Conservation (phyloP, 2,888 invertebrate genomes). For the Cecidostiba fungosa region DNA sequence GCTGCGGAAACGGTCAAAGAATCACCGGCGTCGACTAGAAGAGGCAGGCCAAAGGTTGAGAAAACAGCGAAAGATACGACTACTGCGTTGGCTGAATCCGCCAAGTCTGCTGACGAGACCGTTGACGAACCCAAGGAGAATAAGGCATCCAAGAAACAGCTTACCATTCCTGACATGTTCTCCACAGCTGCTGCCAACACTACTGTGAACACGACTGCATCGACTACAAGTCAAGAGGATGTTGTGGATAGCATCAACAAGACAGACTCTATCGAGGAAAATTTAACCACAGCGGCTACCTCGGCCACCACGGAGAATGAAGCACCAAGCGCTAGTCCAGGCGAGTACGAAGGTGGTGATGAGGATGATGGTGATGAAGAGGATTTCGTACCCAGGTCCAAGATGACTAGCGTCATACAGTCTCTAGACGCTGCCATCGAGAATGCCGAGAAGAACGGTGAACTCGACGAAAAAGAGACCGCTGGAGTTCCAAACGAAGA, state of each 20-base stretch:
- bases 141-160: slow-evolving; percentile 68
- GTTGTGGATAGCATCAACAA: slow-evolving; percentile 28
- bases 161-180: slow-evolving; percentile 73
- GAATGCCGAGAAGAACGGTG: slow-evolving; percentile 68
- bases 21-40: slow-evolving; percentile 68
- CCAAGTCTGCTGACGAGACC: slow-evolving; percentile 62
- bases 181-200: slow-evolving; percentile 41
- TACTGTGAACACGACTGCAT: neutral
- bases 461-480: slow-evolving; percentile 71
- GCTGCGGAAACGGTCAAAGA: slow-evolving; percentile 64
- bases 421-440: slow-evolving; percentile 64
- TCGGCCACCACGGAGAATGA: slow-evolving; percentile 47
- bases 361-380: slow-evolving; percentile 79
- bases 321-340: slow-evolving; percentile 73
- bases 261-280: slow-evolving; percentile 21
- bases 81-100: slow-evolving; percentile 63
- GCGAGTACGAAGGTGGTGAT: slow-evolving; percentile 78
- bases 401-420: slow-evolving; percentile 68
- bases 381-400: slow-evolving; percentile 70
- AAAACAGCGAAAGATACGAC: slow-evolving; percentile 38
- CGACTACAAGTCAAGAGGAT: slow-evolving; percentile 39
- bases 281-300: neutral
- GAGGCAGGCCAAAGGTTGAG: slow-evolving; percentile 70
- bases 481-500: slow-evolving; percentile 38
- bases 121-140: slow-evolving; percentile 61